Evolutionary conservation across 2,797 vertebrate species (phyloP), one percentile per base, ranked within the genome.

Genomic region (Kryptopterus vitreolus): DNA sequence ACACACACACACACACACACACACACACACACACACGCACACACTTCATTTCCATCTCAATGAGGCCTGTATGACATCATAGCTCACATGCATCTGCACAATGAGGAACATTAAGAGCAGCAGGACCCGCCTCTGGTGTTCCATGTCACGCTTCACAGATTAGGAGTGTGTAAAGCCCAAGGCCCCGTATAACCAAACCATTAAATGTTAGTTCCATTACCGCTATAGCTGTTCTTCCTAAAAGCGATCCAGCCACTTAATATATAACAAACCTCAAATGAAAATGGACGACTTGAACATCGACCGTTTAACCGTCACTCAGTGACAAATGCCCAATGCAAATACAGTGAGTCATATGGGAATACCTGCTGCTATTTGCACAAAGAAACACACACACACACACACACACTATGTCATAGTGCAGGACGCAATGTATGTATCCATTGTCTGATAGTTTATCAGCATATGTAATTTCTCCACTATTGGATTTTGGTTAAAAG

Each of bases 11-110:
- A 43, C 74, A 33, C 78, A 63, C 83, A 29, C 79, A 69, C 66
- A 22, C 26, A 5, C 79, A 66, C 80, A 77, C 76, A 76, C 73
- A 77, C 74, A n/a, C 72, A 61, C 83, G 63, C 79, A 85, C 79
- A 70, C 76, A 31, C 62, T 63, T 43, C 29, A 85, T 87, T 87
- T 82, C 82, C 86, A 87, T 87, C 74, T 87, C 79, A 87, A 87
- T 87, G 81, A 78, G 77, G 81, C 48, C 81, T 76, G 72, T 81
- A 87, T 87, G 86, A 87, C 86, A 87, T 87, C 86, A 87, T 87
- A 82, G 86, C 82, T 83, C 84, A 81, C 84, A 84, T 79, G 79
- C 84, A 84, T 70, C 79, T 5, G 33, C 80, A 85, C 84, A 85
- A 86, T 86, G 81, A 81, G 77, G 74, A 86, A 81, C 85, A 86